Conservation (phyloP, 1,140 invertebrate species). For the Phthorimaea operculella region DNA sequence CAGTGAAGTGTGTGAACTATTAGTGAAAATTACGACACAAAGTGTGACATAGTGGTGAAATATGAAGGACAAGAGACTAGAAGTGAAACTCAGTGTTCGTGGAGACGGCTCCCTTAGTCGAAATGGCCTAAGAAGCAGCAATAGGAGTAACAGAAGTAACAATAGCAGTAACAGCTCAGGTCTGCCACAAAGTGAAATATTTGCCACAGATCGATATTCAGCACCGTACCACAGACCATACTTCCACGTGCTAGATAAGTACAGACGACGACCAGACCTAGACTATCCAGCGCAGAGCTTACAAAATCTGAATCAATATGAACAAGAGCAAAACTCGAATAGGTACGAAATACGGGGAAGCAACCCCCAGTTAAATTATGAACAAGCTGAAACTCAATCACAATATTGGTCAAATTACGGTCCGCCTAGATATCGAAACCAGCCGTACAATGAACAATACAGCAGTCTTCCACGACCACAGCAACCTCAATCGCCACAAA, state of each 20-base stretch:
- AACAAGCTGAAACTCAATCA: conserved; percentile 17
- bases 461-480: conserved; percentile 4
- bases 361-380: conserved; percentile 40
- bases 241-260: conserved; percentile 53
- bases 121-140: conserved; percentile 48
- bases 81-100: conserved; percentile 56
- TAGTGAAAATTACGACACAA: not conserved
- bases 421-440: conserved; percentile 22
- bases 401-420: conserved; percentile 14
- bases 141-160: conserved; percentile 52
- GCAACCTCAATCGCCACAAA: conserved; percentile 19
- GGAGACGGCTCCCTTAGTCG: conserved; percentile 54
- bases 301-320: conserved; percentile 46
- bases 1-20: not conserved
- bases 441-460: not conserved
- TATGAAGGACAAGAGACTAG: conserved; percentile 62
- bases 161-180: conserved; percentile 35
- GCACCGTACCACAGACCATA: conserved; percentile 41
- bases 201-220: conserved; percentile 48
- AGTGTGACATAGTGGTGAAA: conserved; percentile 13
- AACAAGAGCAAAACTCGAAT: conserved; percentile 24
- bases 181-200: conserved; percentile 53
- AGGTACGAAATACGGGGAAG: conserved; percentile 24
- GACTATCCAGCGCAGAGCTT: conserved; percentile 51
- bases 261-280: conserved; percentile 39